Conservation (phyloP, 2,113 vertebrate species). For the Hoplias malabaricus region DNA sequence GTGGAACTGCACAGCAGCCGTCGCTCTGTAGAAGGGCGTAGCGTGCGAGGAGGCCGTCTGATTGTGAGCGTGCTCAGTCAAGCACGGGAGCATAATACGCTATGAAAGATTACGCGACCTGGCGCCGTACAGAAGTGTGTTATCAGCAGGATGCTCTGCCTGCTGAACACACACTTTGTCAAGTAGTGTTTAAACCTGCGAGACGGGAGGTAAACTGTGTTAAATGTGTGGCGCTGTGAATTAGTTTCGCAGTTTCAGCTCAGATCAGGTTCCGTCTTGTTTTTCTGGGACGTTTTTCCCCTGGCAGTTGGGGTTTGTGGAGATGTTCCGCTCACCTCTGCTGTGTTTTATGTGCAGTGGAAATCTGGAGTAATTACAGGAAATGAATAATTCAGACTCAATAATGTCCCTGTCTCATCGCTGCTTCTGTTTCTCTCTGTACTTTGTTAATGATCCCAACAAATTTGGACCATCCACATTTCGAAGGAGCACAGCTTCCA, state of each 20-base stretch:
- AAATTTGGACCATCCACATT: not conserved
- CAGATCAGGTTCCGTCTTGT: not conserved
- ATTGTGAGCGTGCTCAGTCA: not conserved
- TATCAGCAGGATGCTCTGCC: not conserved
- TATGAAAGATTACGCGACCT: not conserved
- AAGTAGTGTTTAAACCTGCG: not conserved
- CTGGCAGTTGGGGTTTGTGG: not conserved
- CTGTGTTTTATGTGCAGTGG: not conserved
- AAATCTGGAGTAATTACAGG: not conserved
- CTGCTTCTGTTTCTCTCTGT: not conserved
- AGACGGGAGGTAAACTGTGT: not conserved
- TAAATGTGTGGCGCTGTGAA: not conserved
- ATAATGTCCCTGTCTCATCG: not conserved
- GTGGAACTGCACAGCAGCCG: not conserved
- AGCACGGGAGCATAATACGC: not conserved
- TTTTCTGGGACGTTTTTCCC: not conserved
- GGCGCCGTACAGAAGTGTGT: not conserved
- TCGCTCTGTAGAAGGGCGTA: not conserved
- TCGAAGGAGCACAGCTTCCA: too few relatives aligned
- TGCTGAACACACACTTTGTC: not conserved
- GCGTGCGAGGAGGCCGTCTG: not conserved
- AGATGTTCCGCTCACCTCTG: not conserved
- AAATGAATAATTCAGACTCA: not conserved
- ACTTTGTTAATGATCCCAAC: not conserved
- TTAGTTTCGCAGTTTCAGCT: not conserved